Evolutionary conservation across 2,113 vertebrate genomes (phyloP).

Genomic region (Neomonachus schauinslandi): DNA sequence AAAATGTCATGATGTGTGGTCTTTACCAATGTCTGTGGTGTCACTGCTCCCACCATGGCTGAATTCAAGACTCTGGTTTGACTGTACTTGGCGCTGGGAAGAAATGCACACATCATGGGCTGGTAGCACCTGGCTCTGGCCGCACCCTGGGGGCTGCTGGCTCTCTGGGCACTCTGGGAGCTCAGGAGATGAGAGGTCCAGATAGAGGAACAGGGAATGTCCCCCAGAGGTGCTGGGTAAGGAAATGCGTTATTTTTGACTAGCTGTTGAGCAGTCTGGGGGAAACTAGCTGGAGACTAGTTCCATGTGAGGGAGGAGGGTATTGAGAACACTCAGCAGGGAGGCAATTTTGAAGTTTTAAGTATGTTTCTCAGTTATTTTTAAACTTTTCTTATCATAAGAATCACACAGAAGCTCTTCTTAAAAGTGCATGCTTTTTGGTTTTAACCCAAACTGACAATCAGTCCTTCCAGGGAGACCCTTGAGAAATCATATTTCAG

Average conservation of each 20-base stretch:
- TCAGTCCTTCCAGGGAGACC: background rate
- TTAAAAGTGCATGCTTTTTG: background rate
- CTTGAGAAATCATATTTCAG: background rate
- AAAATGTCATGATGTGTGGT: background rate
- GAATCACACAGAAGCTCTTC: background rate
- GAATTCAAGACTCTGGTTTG: background rate
- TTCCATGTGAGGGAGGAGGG: fast-evolving
- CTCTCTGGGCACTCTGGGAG: fast-evolving
- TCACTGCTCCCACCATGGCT: background rate
- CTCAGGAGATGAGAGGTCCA: background rate
- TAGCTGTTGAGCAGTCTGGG: background rate
- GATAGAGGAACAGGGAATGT: fast-evolving
- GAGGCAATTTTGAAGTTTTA: background rate
- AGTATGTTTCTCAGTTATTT: background rate
- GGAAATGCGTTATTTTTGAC: background rate
- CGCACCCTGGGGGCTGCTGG: fast-evolving
- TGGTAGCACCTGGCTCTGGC: fast-evolving
- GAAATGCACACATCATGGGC: fast-evolving
- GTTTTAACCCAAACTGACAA: background rate
- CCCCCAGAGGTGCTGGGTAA: fast-evolving
- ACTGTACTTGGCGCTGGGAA: background rate
- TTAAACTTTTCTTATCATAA: background rate
- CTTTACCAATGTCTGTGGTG: background rate
- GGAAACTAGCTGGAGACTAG: background rate
- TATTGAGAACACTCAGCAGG: fast-evolving